Evolutionary conservation across 2,888 invertebrate species (phyloP), one percentile per base, ranked within the genome.

Genomic region (Syrphus vitripennis): DNA sequence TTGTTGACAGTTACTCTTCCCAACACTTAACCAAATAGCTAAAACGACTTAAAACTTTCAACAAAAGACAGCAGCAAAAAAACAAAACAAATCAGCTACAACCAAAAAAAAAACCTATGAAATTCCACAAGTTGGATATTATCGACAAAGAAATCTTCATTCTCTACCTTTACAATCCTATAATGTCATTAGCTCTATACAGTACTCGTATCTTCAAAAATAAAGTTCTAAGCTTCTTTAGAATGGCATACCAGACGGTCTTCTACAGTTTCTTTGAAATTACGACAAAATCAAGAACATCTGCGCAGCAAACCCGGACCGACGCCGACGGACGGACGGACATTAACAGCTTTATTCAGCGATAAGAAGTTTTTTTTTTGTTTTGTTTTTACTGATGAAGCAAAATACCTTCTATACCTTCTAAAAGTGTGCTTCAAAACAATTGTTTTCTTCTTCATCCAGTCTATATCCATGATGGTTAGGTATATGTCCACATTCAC

Each of bases 331-430:
- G n/a, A 45, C 48, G 31, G 45, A 55, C 45, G 40, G 53, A 55
- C 55, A 57, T 53, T 75, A 75, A 65, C 65, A 65, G 55, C 75
- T 75, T 67, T 65, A 75, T 75, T 65, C 31, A 53, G 53, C 61
- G 37, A 75, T 74, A 75, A 75, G 63, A 75, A 67, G 31, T 63
- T 55, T 19, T 29, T 37, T 48, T 65, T 45, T 55, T 67, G 65
- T 63, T 55, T 19, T 29, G 24, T 48, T 65, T 45, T 55, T 67
- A 55, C 24, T 75, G 65, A 75, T 75, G 65, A 57, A 55, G 75
- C 55, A 55, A 75, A 75, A 75, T 42, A 67, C 42, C 53, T 29
- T 40, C n/a, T n/a, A n/a, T n/a, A n/a, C 26, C 24, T 37, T 9
- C 14, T 16, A 19, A 55, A 70, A 55, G 55, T 70, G 55, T 42